Conservation (phyloP, 1,140 invertebrate species). For the Melanaphis sacchari region DNA sequence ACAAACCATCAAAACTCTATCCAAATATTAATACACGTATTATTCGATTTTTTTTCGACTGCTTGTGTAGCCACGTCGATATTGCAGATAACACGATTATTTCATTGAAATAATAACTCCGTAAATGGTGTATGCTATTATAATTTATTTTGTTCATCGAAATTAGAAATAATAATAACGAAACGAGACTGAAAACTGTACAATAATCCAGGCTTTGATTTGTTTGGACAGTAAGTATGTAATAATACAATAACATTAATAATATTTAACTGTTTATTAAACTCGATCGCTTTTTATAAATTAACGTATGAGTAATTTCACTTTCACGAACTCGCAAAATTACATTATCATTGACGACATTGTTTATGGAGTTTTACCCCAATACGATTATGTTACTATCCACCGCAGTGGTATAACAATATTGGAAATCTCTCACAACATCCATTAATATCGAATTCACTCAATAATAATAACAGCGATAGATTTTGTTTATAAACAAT, state of each 20-base stretch:
- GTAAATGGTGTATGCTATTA: not conserved
- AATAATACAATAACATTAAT: not conserved
- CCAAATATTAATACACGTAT: not conserved
- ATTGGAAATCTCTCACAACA: not conserved
- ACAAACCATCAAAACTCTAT: not conserved
- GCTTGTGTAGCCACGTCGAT: no score
- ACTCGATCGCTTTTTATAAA: not conserved
- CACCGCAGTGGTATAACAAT: not conserved
- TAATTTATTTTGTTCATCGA: not conserved
- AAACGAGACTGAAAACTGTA: not conserved
- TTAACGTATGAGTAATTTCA: not conserved
- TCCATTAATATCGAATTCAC: slow-evolving; percentile 30
- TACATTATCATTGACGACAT: slow-evolving; percentile 19
- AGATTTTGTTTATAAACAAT: slow-evolving; percentile 16
- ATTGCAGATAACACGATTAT: not conserved
- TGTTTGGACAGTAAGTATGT: not conserved
- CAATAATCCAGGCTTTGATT: not conserved
- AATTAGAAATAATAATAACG: slow-evolving; percentile 28
- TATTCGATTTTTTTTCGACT: not conserved
- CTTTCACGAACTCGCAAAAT: not conserved
- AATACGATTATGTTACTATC: not conserved
- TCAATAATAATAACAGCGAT: slow-evolving; percentile 6
- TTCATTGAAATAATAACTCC: not conserved
- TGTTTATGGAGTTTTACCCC: slow-evolving; percentile 41
- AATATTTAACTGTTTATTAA: not conserved